Base-by-base conservation (phyloP, 2,888 invertebrate genomes). In the Caradrina kadenii region DNA sequence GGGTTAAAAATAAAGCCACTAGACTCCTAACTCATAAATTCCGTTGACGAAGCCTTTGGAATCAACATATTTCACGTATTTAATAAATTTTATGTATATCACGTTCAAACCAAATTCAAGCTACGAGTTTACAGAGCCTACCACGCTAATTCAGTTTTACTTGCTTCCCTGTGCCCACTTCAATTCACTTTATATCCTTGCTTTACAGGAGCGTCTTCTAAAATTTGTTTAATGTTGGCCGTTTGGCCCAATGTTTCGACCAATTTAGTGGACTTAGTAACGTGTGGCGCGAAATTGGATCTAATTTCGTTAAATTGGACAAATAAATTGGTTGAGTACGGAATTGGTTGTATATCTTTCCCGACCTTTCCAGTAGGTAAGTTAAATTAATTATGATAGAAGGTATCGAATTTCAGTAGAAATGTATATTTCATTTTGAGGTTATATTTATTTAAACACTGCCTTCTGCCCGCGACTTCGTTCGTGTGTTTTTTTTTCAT, bases 101-200 rank as follows among this genome's bases (percentile, higher is more conserved):
- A 89, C 90, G 89, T 90, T 68, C 78, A 73, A 81, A 81, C 77
- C 63, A 82, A 87, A 87, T 88, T 88, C 84, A 82, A 80, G 70
- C 73, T 71, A 75, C 76, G 74, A 85, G 85, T 84, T 86, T 76
- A 72, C 84, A 82, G 79, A 76, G 74, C 76, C 78, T 76, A 77
- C 69, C 82, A 86, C 74, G 79, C 83, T 90, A 90, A 91, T 91
- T 88, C 85, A 87, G 86, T 89, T 91, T 87, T 80, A 80, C 79
- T 76, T 78, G 67, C 64, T 80, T 79, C 82, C 81, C 81, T 81
- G 84, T 81, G 66, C 84, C 79, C 79, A 76, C 82, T 86, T 79
- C 86, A 88, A 86, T 89, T 86, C 86, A 76, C 56, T 83, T 86
- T 4, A 4, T 26, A 26, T 4, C 2, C 26, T 26, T 64, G 63